Percentiles rank a stretch among this genome's conserved stretches.
Evolutionary conservation across 2,797 vertebrate species (phyloP).

Genomic region (Leuciscus waleckii): DNA sequence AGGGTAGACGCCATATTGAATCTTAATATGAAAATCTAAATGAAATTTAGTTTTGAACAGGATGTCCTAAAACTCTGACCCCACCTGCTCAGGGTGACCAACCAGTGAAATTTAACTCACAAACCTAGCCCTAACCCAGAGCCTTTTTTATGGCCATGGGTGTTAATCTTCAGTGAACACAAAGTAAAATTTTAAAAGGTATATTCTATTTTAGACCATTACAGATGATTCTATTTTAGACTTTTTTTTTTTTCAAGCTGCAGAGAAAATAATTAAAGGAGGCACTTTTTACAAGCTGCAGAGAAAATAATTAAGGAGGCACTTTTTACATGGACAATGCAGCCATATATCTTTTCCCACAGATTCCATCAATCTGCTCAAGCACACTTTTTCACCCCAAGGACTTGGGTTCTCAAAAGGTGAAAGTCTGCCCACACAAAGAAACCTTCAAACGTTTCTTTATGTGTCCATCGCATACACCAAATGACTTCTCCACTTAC

Average conservation of each 20-base stretch:
- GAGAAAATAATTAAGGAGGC: not conserved
- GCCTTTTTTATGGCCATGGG: not conserved
- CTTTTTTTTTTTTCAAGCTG: not conserved
- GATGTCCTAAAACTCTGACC: not conserved
- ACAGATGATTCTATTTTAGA: too few species aligned
- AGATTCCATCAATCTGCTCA: not conserved
- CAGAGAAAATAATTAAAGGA: not conserved
- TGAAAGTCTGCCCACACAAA: slow-evolving; percentile 2
- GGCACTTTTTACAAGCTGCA: not conserved
- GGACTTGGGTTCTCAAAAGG: not conserved
- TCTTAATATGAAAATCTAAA: not conserved
- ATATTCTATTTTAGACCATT: not conserved
- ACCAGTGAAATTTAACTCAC: not conserved
- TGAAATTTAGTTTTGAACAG: not conserved
- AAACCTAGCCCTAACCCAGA: not conserved
- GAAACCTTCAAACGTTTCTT: not conserved
- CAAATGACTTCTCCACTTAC: not conserved
- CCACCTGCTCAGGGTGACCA: not conserved
- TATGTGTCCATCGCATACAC: not conserved
- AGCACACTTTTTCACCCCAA: not conserved
- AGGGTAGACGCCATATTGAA: not conserved
- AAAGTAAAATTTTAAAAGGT: too few species aligned
- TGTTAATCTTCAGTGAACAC: not conserved
- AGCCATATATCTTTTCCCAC: not conserved
- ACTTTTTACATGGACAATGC: not conserved